These are phyloP conservation scores for Tragelaphus eurycerus DNA, from an alignment of 2,797 vertebrate species.

Conservation along the genomic window DNA sequence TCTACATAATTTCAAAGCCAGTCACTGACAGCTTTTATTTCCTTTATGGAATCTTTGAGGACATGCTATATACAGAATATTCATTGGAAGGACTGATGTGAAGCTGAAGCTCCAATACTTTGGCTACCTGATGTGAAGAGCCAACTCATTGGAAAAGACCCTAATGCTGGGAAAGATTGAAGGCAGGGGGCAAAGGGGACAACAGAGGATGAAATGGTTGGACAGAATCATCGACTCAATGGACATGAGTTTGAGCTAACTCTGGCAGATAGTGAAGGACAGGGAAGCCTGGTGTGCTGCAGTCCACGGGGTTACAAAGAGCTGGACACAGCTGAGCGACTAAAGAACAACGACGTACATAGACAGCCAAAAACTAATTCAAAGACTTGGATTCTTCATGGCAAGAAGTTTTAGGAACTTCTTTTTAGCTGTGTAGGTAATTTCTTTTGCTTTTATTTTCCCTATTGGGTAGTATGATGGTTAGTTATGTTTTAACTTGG, in stretches of 20 bases:
- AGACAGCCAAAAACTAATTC: background rate
- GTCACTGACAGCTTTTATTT: background rate
- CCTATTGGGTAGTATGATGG: background rate
- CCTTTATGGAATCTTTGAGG: background rate
- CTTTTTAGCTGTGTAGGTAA: background rate
- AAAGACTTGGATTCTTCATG: background rate
- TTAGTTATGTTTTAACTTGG: background rate
- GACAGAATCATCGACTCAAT: background rate
- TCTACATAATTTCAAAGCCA: background rate
- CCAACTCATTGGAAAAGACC: background rate
- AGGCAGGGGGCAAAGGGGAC: background rate
- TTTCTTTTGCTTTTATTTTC: background rate
- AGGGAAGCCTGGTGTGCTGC: background rate
- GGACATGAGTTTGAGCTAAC: background rate
- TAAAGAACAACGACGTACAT: fast-evolving
- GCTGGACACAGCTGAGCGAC: background rate
- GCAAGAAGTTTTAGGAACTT: background rate
- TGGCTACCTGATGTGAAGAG: background rate
- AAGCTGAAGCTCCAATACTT: background rate
- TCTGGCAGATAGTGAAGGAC: background rate
- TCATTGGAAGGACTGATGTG: background rate
- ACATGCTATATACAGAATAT: background rate
- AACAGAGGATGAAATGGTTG: background rate
- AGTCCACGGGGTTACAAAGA: background rate
- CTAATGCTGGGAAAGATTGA: background rate